Percentiles rank a stretch among this genome's conserved stretches.
These are phyloP conservation scores for Labia minor DNA, from an alignment of 2,888 invertebrate genomes.

Conservation along the genomic window DNA sequence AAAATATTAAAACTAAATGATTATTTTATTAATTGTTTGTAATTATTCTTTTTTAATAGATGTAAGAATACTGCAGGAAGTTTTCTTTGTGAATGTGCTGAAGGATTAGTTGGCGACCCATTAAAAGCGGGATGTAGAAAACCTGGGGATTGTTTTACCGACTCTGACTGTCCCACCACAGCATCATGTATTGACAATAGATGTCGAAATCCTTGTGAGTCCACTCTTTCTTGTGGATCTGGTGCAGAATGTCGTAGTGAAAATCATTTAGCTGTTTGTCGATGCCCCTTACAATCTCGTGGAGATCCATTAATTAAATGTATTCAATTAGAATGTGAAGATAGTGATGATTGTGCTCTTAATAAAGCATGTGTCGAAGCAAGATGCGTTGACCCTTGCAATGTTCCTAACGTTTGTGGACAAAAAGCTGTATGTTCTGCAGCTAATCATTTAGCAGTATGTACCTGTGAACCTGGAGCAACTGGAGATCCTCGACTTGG, in stretches of 20 bases:
- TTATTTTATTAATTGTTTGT: too few relatives aligned
- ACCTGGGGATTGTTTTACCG: conserved; percentile 71
- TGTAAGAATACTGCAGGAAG: conserved; percentile 72
- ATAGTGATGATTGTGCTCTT: conserved; percentile 63
- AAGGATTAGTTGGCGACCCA: conserved; percentile 70
- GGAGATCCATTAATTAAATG: conserved; percentile 52
- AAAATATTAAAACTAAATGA: too few relatives aligned
- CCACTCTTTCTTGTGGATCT: conserved; percentile 53
- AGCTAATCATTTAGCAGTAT: conserved; percentile 67
- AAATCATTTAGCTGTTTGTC: conserved; percentile 60
- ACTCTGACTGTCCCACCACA: conserved; percentile 65
- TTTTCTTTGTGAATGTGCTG: conserved; percentile 63
- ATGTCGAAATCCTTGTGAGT: conserved; percentile 68
- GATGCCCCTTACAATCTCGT: conserved; percentile 60
- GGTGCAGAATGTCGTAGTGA: conserved; percentile 63
- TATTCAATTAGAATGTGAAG: conserved; percentile 60
- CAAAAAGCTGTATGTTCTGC: conserved; percentile 64
- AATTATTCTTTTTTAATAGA: conserved; percentile 29
- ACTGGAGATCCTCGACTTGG: conserved; percentile 80
- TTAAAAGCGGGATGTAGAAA: conserved; percentile 60
- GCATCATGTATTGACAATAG: conserved; percentile 64
- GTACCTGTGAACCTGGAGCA: conserved; percentile 71
- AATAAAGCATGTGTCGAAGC: conserved; percentile 63
- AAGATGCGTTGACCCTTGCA: conserved; percentile 72
- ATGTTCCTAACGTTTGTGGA: conserved; percentile 70